These are phyloP conservation scores for Ormia ochracea DNA, from an alignment of 2,888 invertebrate species.

Conservation along the genomic window DNA sequence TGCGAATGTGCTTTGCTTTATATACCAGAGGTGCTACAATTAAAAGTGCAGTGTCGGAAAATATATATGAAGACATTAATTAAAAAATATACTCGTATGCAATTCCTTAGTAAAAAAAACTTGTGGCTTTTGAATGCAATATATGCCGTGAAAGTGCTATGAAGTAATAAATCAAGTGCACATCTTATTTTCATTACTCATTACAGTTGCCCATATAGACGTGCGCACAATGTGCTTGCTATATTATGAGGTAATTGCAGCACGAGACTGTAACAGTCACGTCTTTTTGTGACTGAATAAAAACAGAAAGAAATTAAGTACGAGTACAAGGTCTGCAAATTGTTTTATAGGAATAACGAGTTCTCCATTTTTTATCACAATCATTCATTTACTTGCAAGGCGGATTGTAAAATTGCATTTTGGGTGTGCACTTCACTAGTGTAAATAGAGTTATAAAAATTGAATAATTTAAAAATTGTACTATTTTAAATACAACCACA, in stretches of 20 bases:
- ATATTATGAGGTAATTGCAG: slow-evolving; percentile 30
- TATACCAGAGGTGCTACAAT: too few relatives aligned
- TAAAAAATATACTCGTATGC: too few relatives aligned
- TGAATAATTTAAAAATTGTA: slow-evolving; percentile 27
- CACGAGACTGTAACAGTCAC: slow-evolving; percentile 2
- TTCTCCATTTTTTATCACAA: not conserved
- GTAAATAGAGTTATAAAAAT: slow-evolving; percentile 30
- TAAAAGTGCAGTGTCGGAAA: too few relatives aligned
- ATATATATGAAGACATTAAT: too few relatives aligned
- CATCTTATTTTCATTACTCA: not conserved
- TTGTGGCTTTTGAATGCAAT: too few relatives aligned
- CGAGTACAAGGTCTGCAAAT: not conserved
- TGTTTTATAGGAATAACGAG: not conserved
- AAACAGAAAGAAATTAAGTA: not conserved
- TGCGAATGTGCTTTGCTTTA: too few relatives aligned
- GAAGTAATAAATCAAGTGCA: too few relatives aligned
- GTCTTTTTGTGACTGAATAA: not conserved
- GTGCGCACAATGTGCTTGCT: slow-evolving; percentile 26
- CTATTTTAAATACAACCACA: slow-evolving; percentile 17
- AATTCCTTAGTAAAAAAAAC: too few relatives aligned
- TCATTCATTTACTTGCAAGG: not conserved
- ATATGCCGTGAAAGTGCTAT: too few relatives aligned
- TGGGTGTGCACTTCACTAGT: not conserved
- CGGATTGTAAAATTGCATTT: slow-evolving; percentile 16
- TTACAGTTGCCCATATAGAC: slow-evolving; percentile 17